These are phyloP conservation scores for Phrynosoma blainvillii DNA, from an alignment of 2,113 vertebrate species.

Conservation along the genomic window DNA sequence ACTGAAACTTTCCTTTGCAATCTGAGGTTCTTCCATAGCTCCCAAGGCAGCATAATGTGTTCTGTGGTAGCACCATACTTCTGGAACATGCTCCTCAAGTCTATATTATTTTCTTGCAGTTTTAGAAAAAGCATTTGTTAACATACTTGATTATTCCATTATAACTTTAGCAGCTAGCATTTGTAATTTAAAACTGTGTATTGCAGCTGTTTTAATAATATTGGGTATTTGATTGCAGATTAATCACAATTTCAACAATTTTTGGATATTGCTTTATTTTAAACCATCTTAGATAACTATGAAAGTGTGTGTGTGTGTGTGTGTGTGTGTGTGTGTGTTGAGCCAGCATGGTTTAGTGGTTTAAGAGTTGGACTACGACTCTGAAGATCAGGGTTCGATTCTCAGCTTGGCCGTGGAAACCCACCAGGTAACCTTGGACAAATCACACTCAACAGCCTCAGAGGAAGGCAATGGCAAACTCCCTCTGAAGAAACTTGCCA, in stretches of 20 bases:
- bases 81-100: neutral
- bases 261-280: neutral
- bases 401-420: too few relatives aligned
- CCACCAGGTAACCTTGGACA: too few relatives aligned
- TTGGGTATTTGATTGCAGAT: neutral
- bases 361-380: too few relatives aligned
- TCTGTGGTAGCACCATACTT: neutral
- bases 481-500: too few relatives aligned
- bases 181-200: neutral
- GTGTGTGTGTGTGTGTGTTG: too few relatives aligned
- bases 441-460: too few relatives aligned
- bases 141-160: neutral
- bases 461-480: too few relatives aligned
- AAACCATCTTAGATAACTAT: neutral
- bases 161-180: neutral
- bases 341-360: too few relatives aligned
- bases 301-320: conserved; percentile 17
- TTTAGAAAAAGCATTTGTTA: neutral
- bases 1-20: neutral
- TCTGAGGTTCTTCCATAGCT: too few relatives aligned
- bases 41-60: neutral
- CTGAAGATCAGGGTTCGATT: too few relatives aligned
- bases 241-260: too few relatives aligned
- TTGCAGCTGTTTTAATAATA: neutral
- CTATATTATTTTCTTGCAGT: neutral